phyloP scores from a whole-genome alignment of 2,797 vertebrate species.

The Rhinophrynus dorsalis region DNA sequence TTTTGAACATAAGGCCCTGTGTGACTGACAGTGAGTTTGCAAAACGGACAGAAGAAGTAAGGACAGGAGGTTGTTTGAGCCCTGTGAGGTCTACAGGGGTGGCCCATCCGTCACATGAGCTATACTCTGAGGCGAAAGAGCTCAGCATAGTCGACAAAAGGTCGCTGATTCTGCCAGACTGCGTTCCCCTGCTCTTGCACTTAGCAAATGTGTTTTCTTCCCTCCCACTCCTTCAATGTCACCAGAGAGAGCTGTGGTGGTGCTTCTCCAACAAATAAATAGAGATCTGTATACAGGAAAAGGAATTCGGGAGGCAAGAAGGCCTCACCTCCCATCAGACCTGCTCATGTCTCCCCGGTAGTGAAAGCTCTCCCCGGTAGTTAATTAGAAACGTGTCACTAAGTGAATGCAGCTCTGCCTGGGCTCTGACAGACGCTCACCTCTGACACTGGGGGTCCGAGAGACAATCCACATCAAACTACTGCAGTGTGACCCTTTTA shows the following conservation, averaged over 20 bases:
- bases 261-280: not conserved
- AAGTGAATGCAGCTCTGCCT: constrained; percentile 97
- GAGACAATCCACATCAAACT: constrained; percentile 91
- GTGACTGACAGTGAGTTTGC: not conserved
- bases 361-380: constrained; percentile 85
- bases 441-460: constrained; percentile 75
- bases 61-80: not conserved
- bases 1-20: not conserved
- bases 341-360: constrained; percentile 59
- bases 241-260: not conserved
- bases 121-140: fast-evolving
- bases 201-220: not conserved
- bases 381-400: constrained; percentile 99
- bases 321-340: constrained; percentile 56
- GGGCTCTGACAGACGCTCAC: constrained; percentile 92
- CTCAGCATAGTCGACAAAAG: not conserved
- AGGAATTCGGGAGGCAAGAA: constrained; percentile 1
- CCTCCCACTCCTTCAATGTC: constrained; percentile 17
- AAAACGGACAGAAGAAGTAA: not conserved
- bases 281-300: not conserved
- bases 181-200: not conserved
- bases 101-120: not conserved
- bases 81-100: not conserved
- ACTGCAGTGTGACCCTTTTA: constrained; percentile 97
- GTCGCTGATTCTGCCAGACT: not conserved